A percentile compares a stretch with the other conserved stretches of the same genome.
phyloP scores from a whole-genome alignment of 2,888 invertebrate species.

The Volucella zonaria region DNA sequence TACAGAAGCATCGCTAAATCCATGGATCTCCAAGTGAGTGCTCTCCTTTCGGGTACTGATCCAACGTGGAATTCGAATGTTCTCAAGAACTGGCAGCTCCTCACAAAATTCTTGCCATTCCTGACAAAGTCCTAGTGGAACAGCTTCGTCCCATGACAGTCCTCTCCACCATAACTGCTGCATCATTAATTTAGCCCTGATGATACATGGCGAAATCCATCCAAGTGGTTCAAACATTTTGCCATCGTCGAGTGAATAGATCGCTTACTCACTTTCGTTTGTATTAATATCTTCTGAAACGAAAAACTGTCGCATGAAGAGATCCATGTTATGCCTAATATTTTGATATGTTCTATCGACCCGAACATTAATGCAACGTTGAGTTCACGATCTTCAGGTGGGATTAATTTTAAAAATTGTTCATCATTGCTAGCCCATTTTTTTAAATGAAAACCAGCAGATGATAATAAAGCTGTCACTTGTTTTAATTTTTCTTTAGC shows the following conservation, averaged over 20 bases:
- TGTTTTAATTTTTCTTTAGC: too few species aligned
- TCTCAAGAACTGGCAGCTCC: slow-evolving; percentile 1
- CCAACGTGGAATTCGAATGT: slow-evolving; percentile 19
- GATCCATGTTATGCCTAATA: slow-evolving; percentile 31
- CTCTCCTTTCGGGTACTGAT: neutral
- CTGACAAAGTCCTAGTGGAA: neutral
- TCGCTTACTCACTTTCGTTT: slow-evolving; percentile 15
- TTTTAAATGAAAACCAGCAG: too few species aligned
- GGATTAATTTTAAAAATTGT: too few species aligned
- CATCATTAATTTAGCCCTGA: slow-evolving; percentile 25
- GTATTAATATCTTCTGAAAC: slow-evolving; percentile 3
- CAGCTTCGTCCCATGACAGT: slow-evolving; percentile 14
- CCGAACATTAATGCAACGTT: too few species aligned
- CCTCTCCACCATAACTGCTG: slow-evolving; percentile 30
- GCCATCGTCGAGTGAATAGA: slow-evolving; percentile 30
- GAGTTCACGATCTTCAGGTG: too few species aligned
- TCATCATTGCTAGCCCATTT: too few species aligned
- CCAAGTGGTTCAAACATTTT: slow-evolving; percentile 44
- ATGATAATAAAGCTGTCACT: too few species aligned
- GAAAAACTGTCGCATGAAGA: slow-evolving; percentile 13
- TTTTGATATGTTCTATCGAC: slow-evolving; percentile 22
- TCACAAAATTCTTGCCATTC: slow-evolving; percentile 22
- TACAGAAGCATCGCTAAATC: slow-evolving; percentile 45
- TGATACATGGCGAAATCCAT: slow-evolving; percentile 34
- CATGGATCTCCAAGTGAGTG: slow-evolving; percentile 16